Conservation (phyloP, 2,113 vertebrate genomes). For the Osmerus mordax region DNA sequence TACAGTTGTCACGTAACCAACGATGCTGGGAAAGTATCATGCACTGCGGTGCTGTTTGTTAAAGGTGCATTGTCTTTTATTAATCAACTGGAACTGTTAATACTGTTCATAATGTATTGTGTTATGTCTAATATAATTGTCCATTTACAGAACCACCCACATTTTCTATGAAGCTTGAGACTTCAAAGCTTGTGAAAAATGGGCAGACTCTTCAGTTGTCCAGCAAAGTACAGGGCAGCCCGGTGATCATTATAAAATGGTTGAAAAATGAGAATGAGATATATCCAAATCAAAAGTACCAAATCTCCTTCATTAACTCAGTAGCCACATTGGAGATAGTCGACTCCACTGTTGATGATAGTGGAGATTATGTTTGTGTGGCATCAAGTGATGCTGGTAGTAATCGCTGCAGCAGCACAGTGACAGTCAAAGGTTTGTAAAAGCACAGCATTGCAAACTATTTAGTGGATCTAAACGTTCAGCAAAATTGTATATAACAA, state of each 20-base stretch:
- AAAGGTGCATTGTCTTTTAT: slow-evolving; percentile 82
- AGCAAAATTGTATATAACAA: background rate
- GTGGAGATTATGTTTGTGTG: slow-evolving; percentile 86
- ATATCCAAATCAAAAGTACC: slow-evolving; percentile 72
- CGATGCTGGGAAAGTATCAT: slow-evolving; percentile 80
- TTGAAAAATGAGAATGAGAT: slow-evolving; percentile 84
- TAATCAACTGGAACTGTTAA: slow-evolving; percentile 29
- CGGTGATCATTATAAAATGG: slow-evolving; percentile 84
- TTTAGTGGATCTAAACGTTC: background rate
- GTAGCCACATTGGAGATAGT: slow-evolving; percentile 75
- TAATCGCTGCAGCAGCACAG: slow-evolving; percentile 80
- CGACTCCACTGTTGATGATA: slow-evolving; percentile 74
- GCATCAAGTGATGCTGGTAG: slow-evolving; percentile 87
- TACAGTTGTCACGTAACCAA: slow-evolving; percentile 92
- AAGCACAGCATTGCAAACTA: background rate
- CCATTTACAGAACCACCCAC: slow-evolving; percentile 84
- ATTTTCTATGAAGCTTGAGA: slow-evolving; percentile 85
- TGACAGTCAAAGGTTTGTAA: slow-evolving; percentile 88
- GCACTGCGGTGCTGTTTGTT: slow-evolving; percentile 86
- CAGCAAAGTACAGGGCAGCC: slow-evolving; percentile 88
- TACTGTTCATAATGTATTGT: slow-evolving; percentile 4
- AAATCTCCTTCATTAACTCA: slow-evolving; percentile 76
- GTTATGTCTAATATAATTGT: slow-evolving; percentile 33
- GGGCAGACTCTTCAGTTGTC: slow-evolving; percentile 78
- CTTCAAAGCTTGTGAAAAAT: slow-evolving; percentile 76